phyloP scores from a whole-genome alignment of 2,888 invertebrate species.

The Cephus pygmeus region DNA sequence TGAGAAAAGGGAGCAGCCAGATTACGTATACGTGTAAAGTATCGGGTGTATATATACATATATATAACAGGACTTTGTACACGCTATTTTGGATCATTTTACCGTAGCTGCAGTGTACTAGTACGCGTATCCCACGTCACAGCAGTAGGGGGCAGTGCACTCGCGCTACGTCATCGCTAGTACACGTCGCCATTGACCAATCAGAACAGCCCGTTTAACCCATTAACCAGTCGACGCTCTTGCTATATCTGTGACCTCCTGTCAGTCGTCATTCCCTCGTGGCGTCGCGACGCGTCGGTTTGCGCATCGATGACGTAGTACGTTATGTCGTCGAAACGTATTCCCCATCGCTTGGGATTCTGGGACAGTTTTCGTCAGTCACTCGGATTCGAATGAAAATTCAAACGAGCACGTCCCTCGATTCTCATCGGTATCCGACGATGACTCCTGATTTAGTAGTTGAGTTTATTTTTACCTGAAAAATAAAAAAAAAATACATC shows the following conservation, averaged over 20 bases:
- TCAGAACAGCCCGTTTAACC: slow-evolving; percentile 59
- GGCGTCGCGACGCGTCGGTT: not conserved
- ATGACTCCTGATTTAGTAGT: not conserved
- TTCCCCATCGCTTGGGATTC: not conserved
- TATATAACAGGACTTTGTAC: not conserved
- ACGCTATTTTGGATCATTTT: slow-evolving; percentile 1
- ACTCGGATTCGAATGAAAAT: not conserved
- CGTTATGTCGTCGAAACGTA: not conserved
- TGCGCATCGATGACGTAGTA: not conserved
- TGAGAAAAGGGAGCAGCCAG: not conserved
- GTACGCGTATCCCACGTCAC: slow-evolving; percentile 45
- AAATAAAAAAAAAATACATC: not conserved
- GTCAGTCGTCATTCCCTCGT: not conserved
- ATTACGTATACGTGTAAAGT: not conserved
- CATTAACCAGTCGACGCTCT: slow-evolving; percentile 41
- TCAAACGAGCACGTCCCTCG: not conserved
- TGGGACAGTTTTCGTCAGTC: not conserved
- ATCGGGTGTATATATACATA: not conserved
- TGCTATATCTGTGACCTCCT: not conserved
- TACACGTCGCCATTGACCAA: slow-evolving; percentile 60
- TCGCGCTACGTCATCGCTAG: slow-evolving; percentile 22
- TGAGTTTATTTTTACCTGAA: not conserved
- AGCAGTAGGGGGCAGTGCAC: slow-evolving; percentile 61
- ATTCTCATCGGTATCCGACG: not conserved
- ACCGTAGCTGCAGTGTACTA: not conserved